These are phyloP conservation scores for Cataglyphis hispanica DNA, from an alignment of 1,140 invertebrate genomes.

Conservation along the genomic window DNA sequence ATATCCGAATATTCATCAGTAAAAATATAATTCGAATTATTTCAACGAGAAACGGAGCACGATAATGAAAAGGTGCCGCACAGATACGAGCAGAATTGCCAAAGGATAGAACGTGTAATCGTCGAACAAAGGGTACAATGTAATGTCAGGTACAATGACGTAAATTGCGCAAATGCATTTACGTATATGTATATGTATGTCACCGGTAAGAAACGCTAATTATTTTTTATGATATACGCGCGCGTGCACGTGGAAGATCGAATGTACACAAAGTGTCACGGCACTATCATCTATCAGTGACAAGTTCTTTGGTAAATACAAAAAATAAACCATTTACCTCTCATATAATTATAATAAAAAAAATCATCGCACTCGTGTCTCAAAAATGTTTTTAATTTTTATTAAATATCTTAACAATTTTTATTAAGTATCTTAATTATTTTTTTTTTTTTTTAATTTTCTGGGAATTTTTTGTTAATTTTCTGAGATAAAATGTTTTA, in stretches of 20 bases:
- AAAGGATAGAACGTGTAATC: conserved; percentile 36
- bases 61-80: neutral
- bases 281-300: neutral
- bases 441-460: no score
- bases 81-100: neutral
- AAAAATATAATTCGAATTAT: neutral
- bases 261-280: neutral
- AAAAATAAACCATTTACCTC: neutral
- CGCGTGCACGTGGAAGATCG: neutral
- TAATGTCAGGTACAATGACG: conserved; percentile 10
- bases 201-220: conserved; percentile 60
- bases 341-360: conserved; percentile 12
- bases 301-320: neutral
- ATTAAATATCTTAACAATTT: conserved; percentile 14
- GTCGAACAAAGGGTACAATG: conserved; percentile 14
- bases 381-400: neutral
- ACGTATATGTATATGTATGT: neutral
- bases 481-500: no score
- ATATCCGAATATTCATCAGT: neutral
- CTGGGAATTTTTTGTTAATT: no score
- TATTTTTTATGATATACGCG: conserved; percentile 52
- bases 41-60: neutral
- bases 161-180: conserved; percentile 9
- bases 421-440: no score
- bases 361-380: neutral